Conservation (phyloP, 2,888 invertebrate species). For the Calameuta filiformis region DNA sequence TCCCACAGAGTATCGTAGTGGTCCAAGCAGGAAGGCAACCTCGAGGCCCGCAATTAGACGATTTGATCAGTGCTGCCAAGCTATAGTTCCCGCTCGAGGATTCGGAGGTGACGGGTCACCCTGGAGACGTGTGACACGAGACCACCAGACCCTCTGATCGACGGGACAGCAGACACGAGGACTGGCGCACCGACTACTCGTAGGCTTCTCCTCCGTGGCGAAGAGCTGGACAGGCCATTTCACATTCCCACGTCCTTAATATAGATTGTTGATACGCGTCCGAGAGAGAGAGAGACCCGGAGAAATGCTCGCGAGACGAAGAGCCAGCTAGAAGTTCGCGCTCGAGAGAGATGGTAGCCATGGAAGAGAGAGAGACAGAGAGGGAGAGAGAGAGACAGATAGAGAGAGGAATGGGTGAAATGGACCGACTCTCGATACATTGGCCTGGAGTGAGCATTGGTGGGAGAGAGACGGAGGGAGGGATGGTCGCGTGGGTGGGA, state of each 20-base stretch:
- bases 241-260: constrained; percentile 62
- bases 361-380: constrained; percentile 1
- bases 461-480: constrained; percentile 22
- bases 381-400: constrained; percentile 18
- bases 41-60: not conserved
- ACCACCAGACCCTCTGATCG: constrained; percentile 4
- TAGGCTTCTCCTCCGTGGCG: constrained; percentile 20
- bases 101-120: constrained; percentile 18
- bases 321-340: not conserved
- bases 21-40: not conserved
- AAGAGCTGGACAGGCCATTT: constrained; percentile 48
- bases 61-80: not conserved
- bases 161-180: constrained; percentile 24
- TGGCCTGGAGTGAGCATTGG: constrained; percentile 10
- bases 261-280: constrained; percentile 56
- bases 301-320: not conserved
- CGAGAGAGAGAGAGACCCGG: constrained; percentile 28
- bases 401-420: constrained; percentile 15
- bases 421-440: constrained; percentile 13
- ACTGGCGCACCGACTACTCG: constrained; percentile 22
- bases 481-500: constrained; percentile 7
- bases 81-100: not conserved
- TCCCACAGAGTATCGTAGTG: not conserved
- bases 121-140: constrained; percentile 23
- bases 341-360: not conserved